phyloP scores from a whole-genome alignment of 2,797 vertebrate genomes.

The Tenualosa thibaudeaui region DNA sequence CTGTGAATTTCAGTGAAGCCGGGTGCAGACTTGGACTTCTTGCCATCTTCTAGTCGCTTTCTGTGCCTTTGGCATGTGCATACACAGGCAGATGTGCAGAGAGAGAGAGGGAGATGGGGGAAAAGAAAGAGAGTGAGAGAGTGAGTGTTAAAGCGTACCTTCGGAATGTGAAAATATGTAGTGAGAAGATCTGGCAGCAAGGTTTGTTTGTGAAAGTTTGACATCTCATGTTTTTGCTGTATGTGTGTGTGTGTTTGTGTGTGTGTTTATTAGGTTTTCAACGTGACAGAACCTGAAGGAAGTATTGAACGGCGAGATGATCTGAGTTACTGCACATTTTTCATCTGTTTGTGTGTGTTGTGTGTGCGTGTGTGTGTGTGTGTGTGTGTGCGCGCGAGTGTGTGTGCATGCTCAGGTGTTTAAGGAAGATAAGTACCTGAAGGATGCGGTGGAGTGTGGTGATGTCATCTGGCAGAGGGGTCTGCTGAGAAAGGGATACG shows the following conservation, averaged over 20 bases:
- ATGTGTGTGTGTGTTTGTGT: not conserved
- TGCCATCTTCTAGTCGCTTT: not conserved
- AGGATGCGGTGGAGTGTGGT: conserved; percentile 89
- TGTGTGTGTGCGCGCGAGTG: conserved; percentile 65
- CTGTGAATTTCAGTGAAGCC: not conserved
- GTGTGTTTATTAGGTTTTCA: not conserved
- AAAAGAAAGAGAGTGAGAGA: too few relatives aligned
- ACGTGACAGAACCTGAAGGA: not conserved
- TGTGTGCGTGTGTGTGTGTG: conserved; percentile 50
- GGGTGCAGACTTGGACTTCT: not conserved
- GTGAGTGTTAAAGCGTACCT: too few relatives aligned
- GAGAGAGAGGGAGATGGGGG: too few relatives aligned
- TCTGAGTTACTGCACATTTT: not conserved
- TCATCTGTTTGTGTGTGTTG: not conserved
- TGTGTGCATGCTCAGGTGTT: conserved; percentile 77
- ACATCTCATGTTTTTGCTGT: not conserved
- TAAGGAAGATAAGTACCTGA: conserved; percentile 95
- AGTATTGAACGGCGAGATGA: not conserved
- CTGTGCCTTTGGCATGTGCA: not conserved
- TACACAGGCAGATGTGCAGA: not conserved
- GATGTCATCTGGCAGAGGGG: conserved; percentile 97
- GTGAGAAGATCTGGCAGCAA: not conserved
- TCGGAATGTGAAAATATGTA: too few relatives aligned
- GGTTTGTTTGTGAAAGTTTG: not conserved
- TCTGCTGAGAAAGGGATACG: conserved; percentile 91